These are phyloP conservation scores for Aphelenchoides besseyi DNA, from an alignment of 1,140 invertebrate species.

Conservation along the genomic window DNA sequence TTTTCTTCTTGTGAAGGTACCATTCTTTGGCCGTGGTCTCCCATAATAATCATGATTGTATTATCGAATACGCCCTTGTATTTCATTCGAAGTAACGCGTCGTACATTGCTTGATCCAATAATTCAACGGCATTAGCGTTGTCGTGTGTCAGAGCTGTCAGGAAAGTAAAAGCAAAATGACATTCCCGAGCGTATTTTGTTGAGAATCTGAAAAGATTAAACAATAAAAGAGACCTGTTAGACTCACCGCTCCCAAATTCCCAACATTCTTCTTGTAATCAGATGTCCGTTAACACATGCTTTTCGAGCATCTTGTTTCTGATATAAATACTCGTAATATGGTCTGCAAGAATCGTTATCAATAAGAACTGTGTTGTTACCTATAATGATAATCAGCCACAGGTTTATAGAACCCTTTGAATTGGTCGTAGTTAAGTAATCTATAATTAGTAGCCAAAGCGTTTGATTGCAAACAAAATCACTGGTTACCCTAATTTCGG, in stretches of 20 bases:
- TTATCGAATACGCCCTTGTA: conserved; percentile 58
- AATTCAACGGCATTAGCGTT: not conserved
- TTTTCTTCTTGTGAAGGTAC: conserved; percentile 24
- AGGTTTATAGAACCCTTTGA: not conserved
- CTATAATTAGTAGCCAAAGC: conserved; percentile 52
- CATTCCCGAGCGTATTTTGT: not conserved
- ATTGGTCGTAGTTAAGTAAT: not conserved
- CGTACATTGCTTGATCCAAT: not conserved
- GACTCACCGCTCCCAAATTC: conserved; percentile 14
- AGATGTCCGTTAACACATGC: conserved; percentile 7
- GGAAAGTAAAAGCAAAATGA: conserved; percentile 6
- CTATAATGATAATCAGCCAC: conserved; percentile 17
- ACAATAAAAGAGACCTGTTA: too few relatives aligned
- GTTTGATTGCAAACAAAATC: conserved; percentile 34
- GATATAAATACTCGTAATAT: conserved; percentile 14
- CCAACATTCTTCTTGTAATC: not conserved
- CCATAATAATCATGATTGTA: conserved; percentile 64
- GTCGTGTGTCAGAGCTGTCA: conserved; percentile 12
- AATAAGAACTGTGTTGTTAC: not conserved
- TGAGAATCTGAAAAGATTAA: not conserved
- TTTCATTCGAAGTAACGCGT: not conserved
- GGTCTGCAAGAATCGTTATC: conserved; percentile 18
- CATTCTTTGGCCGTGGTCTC: conserved; percentile 64
- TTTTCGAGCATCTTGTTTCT: not conserved
- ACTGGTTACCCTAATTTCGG: conserved; percentile 8